phyloP scores from a whole-genome alignment of 2,888 invertebrate genomes.

The Autographa gamma region DNA sequence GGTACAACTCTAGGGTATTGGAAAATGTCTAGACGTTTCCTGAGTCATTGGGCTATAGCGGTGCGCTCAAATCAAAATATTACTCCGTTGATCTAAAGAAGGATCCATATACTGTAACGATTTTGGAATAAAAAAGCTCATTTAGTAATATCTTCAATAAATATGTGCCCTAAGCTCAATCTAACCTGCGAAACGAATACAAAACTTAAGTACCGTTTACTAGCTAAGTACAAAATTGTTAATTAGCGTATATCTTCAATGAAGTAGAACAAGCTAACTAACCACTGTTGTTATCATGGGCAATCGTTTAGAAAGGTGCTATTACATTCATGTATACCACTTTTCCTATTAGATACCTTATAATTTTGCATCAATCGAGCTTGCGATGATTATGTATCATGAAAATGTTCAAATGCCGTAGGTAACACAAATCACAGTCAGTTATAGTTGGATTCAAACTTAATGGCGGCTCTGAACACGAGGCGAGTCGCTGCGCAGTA shows the following conservation, averaged over 20 bases:
- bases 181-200: not conserved
- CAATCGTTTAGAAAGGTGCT: conserved; percentile 23
- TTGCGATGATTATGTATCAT: not conserved
- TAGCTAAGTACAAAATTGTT: not conserved
- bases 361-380: not conserved
- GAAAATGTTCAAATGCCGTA: not conserved
- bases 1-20: not conserved
- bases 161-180: too few relatives aligned
- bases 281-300: conserved; percentile 15
- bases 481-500: too few relatives aligned
- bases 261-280: not conserved
- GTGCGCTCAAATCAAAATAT: not conserved
- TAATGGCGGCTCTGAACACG: too few relatives aligned
- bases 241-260: not conserved
- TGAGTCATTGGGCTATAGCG: not conserved
- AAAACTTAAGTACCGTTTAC: not conserved
- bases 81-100: not conserved
- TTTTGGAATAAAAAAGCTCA: not conserved
- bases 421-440: not conserved
- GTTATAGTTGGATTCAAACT: too few relatives aligned
- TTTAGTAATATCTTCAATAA: too few relatives aligned
- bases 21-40: not conserved
- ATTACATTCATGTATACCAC: not conserved
- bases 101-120: too few relatives aligned
- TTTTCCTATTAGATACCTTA: not conserved